Evolutionary conservation across 2,888 invertebrate genomes (phyloP).

Genomic region (Ophion slaviceki): DNA sequence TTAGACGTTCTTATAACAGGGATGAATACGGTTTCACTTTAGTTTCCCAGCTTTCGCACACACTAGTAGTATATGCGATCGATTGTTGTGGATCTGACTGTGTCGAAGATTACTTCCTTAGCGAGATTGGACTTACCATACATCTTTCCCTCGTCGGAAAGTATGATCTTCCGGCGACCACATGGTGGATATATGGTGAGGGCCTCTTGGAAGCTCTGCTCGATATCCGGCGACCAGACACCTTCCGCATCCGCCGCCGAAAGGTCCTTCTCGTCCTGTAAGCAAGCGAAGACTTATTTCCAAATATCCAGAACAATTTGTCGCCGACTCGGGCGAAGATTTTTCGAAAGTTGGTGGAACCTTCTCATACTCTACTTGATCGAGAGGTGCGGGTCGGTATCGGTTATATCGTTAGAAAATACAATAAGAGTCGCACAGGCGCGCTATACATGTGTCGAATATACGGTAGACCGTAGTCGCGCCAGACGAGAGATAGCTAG

Average conservation of each 20-base stretch:
- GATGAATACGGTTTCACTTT: too few relatives aligned
- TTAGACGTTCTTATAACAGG: too few relatives aligned
- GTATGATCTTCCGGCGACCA: slow-evolving; percentile 99
- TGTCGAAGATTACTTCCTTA: neutral
- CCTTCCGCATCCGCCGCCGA: slow-evolving; percentile 99
- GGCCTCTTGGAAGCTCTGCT: slow-evolving; percentile 99
- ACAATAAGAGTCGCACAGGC: slow-evolving; percentile 57
- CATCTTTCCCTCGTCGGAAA: slow-evolving; percentile 99
- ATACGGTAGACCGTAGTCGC: slow-evolving; percentile 46
- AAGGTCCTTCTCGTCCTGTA: slow-evolving; percentile 93
- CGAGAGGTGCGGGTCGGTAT: neutral
- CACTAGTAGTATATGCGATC: neutral
- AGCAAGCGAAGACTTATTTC: slow-evolving; percentile 49
- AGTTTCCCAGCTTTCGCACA: too few relatives aligned
- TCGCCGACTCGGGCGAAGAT: neutral
- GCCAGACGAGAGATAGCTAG: slow-evolving; percentile 53
- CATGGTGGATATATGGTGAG: slow-evolving; percentile 99
- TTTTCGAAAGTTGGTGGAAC: neutral
- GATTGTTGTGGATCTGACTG: neutral
- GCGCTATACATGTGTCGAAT: slow-evolving; percentile 5
- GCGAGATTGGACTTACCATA: slow-evolving; percentile 92
- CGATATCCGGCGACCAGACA: slow-evolving; percentile 99
- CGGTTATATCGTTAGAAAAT: slow-evolving; percentile 55
- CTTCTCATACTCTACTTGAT: slow-evolving; percentile 34
- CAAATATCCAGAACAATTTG: neutral